Conservation (phyloP, 2,113 vertebrate species). For the Ariopsis seemanni region DNA sequence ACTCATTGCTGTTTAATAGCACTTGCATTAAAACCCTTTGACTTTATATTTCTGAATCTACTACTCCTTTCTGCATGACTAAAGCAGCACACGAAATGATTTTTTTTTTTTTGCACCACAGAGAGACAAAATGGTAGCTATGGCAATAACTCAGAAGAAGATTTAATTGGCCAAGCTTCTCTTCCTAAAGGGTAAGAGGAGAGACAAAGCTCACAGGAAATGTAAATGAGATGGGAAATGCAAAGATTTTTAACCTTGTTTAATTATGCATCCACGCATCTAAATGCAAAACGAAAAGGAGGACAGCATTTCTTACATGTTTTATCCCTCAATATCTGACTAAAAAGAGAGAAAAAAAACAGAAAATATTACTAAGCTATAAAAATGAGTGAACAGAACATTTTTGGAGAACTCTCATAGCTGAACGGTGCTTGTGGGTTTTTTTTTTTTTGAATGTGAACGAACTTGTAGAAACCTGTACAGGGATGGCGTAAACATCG, state of each 20-base stretch:
- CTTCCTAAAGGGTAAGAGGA: slow-evolving; percentile 35
- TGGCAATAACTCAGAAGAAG: slow-evolving; percentile 36
- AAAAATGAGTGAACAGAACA: background rate
- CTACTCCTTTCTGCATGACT: slow-evolving; percentile 25
- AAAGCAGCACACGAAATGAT: slow-evolving; percentile 22
- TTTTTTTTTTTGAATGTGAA: background rate
- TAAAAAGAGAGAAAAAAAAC: background rate
- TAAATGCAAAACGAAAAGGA: slow-evolving; percentile 21
- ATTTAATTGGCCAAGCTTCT: slow-evolving; percentile 44
- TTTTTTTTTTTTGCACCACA: slow-evolving; percentile 26
- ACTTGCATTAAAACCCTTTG: slow-evolving; percentile 3
- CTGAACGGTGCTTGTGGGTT: background rate
- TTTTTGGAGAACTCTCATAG: background rate
- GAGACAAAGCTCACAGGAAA: slow-evolving; percentile 43
- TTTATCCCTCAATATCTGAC: slow-evolving; percentile 2
- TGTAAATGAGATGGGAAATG: slow-evolving; percentile 30
- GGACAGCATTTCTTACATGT: background rate
- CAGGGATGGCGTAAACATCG: background rate
- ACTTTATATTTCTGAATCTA: background rate
- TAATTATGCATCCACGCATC: slow-evolving; percentile 32
- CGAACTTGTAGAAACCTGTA: background rate
- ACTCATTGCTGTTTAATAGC: slow-evolving; percentile 1
- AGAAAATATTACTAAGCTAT: background rate
- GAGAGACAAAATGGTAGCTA: slow-evolving; percentile 44
- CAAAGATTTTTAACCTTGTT: slow-evolving; percentile 39